phyloP scores from a whole-genome alignment of 2,888 invertebrate genomes.

The Drosophila fungiperda region DNA sequence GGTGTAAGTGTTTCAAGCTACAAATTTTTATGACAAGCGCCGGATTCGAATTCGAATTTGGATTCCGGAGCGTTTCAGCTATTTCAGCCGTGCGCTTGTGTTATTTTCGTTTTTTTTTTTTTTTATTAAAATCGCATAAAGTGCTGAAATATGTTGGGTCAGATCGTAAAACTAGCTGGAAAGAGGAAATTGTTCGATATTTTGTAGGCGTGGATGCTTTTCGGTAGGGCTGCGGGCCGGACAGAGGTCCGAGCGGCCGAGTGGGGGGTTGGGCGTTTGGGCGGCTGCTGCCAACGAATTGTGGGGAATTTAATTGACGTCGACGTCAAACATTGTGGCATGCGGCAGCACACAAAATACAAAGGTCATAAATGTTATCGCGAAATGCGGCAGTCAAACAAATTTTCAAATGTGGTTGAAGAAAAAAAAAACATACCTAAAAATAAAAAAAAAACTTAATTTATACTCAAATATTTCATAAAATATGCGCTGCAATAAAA shows the following conservation, averaged over 20 bases:
- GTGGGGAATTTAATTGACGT: constrained; percentile 70
- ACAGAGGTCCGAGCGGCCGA: constrained; percentile 7
- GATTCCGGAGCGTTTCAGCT: constrained; percentile 55
- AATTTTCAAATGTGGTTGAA: constrained; percentile 68
- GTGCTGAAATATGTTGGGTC: constrained; percentile 74
- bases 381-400: constrained; percentile 63
- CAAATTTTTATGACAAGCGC: constrained; percentile 69
- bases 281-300: constrained; percentile 32
- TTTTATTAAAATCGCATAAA: constrained; percentile 73
- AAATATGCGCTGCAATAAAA: constrained; percentile 57
- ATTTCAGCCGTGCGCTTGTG: constrained; percentile 41
- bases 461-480: constrained; percentile 48
- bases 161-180: constrained; percentile 60
- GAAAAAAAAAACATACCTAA: constrained; percentile 9
- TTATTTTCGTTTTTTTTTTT: constrained; percentile 63
- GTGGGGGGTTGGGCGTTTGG: constrained; percentile 7
- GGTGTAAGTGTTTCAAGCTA: constrained; percentile 63
- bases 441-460: constrained; percentile 25
- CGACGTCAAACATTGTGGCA: constrained; percentile 57
- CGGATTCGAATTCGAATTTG: constrained; percentile 45
- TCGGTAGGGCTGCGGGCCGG: not conserved
- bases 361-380: constrained; percentile 77
- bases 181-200: constrained; percentile 53
- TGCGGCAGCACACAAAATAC: constrained; percentile 53
- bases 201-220: constrained; percentile 41